These are phyloP conservation scores for Nephila pilipes DNA, from an alignment of 1,140 invertebrate species.

Conservation along the genomic window DNA sequence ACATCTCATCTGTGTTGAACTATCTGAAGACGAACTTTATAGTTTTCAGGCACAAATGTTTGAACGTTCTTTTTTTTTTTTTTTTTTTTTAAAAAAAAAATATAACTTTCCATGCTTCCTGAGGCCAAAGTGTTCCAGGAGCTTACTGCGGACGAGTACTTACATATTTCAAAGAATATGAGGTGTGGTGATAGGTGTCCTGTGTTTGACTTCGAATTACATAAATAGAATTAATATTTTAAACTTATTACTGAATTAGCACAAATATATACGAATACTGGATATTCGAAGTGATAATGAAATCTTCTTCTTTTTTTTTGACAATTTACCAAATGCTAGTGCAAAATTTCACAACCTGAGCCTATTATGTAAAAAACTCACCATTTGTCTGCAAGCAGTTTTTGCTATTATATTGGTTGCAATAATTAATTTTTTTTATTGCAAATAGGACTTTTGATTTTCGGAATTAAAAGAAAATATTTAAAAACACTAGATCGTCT, in stretches of 20 bases:
- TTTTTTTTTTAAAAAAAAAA: background rate
- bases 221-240: background rate
- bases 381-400: too few relatives aligned
- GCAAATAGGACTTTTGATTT: too few relatives aligned
- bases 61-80: background rate
- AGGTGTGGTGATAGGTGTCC: background rate
- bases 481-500: too few relatives aligned
- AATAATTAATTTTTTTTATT: too few relatives aligned
- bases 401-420: too few relatives aligned
- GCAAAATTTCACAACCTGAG: too few relatives aligned
- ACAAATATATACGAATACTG: background rate
- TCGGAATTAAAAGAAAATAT: too few relatives aligned
- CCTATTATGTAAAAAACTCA: too few relatives aligned
- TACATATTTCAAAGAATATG: background rate
- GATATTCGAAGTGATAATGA: too few relatives aligned
- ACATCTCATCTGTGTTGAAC: slow-evolving; percentile 25
- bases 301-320: too few relatives aligned
- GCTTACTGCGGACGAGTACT: slow-evolving; percentile 22
- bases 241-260: background rate
- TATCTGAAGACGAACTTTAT: background rate
- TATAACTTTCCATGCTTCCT: background rate
- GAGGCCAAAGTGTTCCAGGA: slow-evolving; percentile 11
- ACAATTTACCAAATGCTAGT: too few relatives aligned
- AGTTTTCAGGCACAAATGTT: too few relatives aligned
- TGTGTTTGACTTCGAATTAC: slow-evolving; percentile 25